Evolutionary conservation across 2,113 vertebrate species (phyloP).

Genomic region (Haemorhous mexicanus): DNA sequence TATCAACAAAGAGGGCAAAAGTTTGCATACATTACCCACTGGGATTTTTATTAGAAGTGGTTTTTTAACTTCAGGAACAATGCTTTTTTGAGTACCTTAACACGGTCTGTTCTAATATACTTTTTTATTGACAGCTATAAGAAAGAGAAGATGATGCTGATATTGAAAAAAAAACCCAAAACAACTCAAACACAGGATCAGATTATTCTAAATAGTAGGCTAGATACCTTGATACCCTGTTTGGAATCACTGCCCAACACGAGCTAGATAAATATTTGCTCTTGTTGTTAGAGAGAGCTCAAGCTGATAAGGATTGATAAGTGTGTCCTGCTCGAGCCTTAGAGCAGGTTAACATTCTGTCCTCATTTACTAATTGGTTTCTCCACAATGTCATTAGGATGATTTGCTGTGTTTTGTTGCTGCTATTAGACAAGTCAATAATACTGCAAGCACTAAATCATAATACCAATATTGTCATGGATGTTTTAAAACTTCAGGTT

Average conservation of each 20-base stretch:
- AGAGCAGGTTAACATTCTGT: conserved; percentile 6
- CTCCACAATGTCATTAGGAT: neutral
- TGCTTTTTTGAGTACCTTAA: neutral
- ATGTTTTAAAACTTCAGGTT: neutral
- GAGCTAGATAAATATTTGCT: conserved; percentile 12
- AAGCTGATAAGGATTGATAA: conserved; percentile 32
- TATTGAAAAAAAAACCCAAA: neutral
- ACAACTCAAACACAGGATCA: neutral
- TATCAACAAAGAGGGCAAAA: neutral
- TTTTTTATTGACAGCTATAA: neutral
- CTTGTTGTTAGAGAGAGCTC: neutral
- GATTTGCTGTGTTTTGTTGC: conserved; percentile 1
- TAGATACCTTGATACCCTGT: neutral
- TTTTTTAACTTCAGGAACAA: neutral
- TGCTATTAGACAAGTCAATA: conserved; percentile 21
- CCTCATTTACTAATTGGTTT: conserved; percentile 41
- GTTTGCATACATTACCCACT: neutral
- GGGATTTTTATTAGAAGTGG: neutral
- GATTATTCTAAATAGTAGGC: neutral
- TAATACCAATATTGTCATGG: neutral
- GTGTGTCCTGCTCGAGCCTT: neutral
- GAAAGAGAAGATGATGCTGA: neutral
- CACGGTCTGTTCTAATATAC: neutral
- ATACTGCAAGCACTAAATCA: neutral
- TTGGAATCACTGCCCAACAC: neutral